These are phyloP conservation scores for Lucilia sericata DNA, from an alignment of 1,140 invertebrate genomes.

Conservation along the genomic window DNA sequence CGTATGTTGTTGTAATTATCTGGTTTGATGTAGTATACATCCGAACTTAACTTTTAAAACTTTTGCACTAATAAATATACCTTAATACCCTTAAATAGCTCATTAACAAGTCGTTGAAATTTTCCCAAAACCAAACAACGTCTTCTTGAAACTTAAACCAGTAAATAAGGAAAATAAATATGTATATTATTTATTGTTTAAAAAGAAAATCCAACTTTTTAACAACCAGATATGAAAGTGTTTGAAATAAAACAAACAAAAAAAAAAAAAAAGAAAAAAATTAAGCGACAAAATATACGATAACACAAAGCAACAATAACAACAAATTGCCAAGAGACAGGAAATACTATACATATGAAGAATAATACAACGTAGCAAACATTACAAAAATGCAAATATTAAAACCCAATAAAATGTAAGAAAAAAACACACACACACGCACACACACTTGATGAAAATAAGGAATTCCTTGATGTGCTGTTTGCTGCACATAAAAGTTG, in stretches of 20 bases:
- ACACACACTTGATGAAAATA: not conserved
- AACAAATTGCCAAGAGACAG: not conserved
- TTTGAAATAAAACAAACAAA: not conserved
- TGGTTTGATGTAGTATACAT: too few relatives aligned
- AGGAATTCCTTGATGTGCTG: constrained; percentile 6
- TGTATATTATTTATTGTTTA: not conserved
- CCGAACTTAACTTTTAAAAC: too few relatives aligned
- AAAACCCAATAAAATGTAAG: not conserved
- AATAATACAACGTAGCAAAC: too few relatives aligned
- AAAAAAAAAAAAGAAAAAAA: not conserved
- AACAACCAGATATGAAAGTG: not conserved
- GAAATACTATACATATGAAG: not conserved
- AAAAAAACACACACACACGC: too few relatives aligned
- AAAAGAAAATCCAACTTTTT: not conserved
- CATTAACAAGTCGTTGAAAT: too few relatives aligned
- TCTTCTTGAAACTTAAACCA: not conserved
- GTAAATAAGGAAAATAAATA: not conserved
- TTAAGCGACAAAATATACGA: not conserved
- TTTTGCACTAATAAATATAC: too few relatives aligned
- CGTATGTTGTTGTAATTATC: too few relatives aligned
- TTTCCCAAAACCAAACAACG: too few relatives aligned
- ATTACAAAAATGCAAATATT: not conserved
- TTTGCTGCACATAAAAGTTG: not conserved
- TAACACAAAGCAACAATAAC: not conserved
- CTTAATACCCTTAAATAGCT: too few relatives aligned